A percentile compares a stretch with the other conserved stretches of the same genome.
Conservation (phyloP, 2,888 invertebrate species). For the Palloptera scutellata region DNA sequence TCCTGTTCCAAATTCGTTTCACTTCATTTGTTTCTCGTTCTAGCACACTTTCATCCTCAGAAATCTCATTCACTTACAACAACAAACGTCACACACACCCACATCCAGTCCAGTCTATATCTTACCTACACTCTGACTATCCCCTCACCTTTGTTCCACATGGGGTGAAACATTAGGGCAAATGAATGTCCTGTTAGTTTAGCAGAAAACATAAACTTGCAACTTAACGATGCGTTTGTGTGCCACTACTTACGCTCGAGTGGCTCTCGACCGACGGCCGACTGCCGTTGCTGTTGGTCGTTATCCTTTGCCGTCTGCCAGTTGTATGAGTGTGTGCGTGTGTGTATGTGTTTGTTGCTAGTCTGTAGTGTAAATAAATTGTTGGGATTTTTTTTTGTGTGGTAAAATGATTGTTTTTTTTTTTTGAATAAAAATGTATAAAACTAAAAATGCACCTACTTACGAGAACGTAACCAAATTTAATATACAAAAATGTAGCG, state of each 20-base stretch:
- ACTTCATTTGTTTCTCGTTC: constrained; percentile 21
- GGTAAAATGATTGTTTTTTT: background rate
- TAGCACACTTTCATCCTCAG: background rate
- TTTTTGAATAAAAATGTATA: background rate
- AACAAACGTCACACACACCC: background rate
- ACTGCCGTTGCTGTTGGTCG: constrained; percentile 1
- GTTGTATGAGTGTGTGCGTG: background rate
- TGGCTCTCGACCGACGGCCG: constrained; percentile 2
- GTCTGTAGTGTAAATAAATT: background rate
- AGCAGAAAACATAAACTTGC: constrained; percentile 38
- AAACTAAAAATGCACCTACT: background rate
- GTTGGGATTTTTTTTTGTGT: background rate
- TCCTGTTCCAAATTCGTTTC: constrained; percentile 18
- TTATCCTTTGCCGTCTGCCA: constrained; percentile 15
- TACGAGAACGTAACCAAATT: no score
- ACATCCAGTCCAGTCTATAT: background rate
- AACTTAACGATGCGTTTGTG: constrained; percentile 45
- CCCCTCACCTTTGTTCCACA: background rate
- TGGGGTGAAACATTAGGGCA: constrained; percentile 24
- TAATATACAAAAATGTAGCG: background rate
- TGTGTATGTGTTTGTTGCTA: background rate
- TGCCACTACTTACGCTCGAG: constrained; percentile 39
- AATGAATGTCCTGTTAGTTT: constrained; percentile 27
- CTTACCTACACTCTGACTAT: background rate
- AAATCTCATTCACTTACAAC: background rate